Evolutionary conservation across 2,113 vertebrate species (phyloP), one percentile per base, ranked within the genome.

Genomic region (Sminthopsis crassicaudata): DNA sequence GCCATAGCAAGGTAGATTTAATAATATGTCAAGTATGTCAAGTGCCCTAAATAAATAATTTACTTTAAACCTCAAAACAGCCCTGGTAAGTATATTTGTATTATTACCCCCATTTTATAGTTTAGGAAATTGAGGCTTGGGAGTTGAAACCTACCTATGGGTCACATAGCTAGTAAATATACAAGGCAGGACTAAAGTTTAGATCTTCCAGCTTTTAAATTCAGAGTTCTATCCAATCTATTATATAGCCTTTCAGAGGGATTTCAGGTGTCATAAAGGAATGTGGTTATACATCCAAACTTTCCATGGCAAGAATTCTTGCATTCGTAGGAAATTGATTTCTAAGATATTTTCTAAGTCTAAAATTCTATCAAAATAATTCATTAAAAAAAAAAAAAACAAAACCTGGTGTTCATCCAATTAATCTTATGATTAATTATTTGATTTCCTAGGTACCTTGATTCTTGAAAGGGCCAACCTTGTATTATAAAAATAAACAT

Each of bases 101-200:
- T 84, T 84, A 84, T 84, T 84, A 2, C n/a, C 2, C 46, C 8
- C 46, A 23, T 76, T 91, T 95, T 91, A 91, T 0, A 93, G n/a
- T 36, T 67, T 46, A 92, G 67, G 91, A 92, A 95, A 84, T n/a
- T 26, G 60, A 88, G 19, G 36, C 93, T 51, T 27, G 90, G 26
- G 91, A 88, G 48, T 60, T 84, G 60, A 90, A 36, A 53, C 52
- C 84, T 46, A 90, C 23, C 67, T 52, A 27, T 23, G 42, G 42
- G 36, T 42, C 67, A 90, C 36, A 94, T 9, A 52, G 0, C 6
- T 36, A 55, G 55, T 36, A 96, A 88, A 90, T 19, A 3, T 54
- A 42, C 67, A 57, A 84, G 53, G 46, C 93, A 90, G 42, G 3
- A 46, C 54, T 55, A 60, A 89, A 76, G 92, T 26, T 46, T 30